phyloP scores from a whole-genome alignment of 2,888 invertebrate genomes.

The Dynastes grantii region DNA sequence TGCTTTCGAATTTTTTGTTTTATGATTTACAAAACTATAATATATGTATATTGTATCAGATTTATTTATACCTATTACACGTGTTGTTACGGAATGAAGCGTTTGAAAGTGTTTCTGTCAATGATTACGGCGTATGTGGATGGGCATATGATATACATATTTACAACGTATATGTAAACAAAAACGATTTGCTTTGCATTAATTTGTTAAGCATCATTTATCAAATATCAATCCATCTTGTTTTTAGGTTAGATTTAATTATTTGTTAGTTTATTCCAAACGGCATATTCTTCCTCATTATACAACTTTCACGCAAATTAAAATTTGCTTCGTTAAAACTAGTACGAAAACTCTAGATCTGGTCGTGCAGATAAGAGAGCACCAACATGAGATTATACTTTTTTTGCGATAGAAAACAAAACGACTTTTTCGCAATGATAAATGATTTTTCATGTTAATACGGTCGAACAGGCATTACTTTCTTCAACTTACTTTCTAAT shows the following conservation, averaged over 20 bases:
- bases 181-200: background rate
- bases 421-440: background rate
- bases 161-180: background rate
- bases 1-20: slow-evolving; percentile 5
- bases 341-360: background rate
- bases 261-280: background rate
- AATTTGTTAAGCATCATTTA: background rate
- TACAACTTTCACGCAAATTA: slow-evolving; percentile 10
- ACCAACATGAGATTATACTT: background rate
- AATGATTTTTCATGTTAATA: background rate
- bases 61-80: background rate
- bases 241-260: slow-evolving; percentile 8
- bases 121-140: background rate
- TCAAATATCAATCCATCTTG: slow-evolving; percentile 4
- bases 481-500: no score
- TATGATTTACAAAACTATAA: background rate
- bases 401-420: background rate
- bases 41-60: background rate
- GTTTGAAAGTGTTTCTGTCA: background rate
- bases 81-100: background rate
- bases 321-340: background rate
- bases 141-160: background rate
- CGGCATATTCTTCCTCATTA: background rate
- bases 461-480: background rate
- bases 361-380: background rate